These are phyloP conservation scores for Phalanger gymnotis DNA, from an alignment of 2,797 vertebrate species.

Conservation along the genomic window DNA sequence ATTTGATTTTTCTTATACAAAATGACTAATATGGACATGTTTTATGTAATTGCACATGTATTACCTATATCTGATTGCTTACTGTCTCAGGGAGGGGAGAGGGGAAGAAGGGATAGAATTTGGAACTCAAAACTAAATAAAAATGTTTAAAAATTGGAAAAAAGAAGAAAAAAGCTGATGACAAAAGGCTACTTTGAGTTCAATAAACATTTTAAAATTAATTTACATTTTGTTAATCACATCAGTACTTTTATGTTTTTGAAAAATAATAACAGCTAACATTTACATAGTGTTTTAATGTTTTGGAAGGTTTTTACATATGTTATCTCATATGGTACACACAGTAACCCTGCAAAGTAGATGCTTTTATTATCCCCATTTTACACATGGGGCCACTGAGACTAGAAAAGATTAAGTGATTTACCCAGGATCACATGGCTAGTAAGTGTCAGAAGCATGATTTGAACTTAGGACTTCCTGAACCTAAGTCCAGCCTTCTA, in stretches of 20 bases:
- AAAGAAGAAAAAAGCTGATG: background rate
- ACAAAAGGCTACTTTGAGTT: background rate
- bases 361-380: background rate
- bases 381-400: background rate
- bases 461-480: background rate
- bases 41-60: no score
- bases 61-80: no score
- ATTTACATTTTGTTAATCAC: background rate
- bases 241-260: no score
- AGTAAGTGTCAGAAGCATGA: background rate
- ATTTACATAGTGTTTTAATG: background rate
- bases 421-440: background rate
- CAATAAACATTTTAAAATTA: background rate
- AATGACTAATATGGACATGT: no score
- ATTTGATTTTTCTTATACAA: no score
- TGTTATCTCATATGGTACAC: background rate
- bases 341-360: background rate
- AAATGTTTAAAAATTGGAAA: no score
- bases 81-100: no score
- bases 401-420: background rate
- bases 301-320: background rate
- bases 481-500: background rate
- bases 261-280: background rate
- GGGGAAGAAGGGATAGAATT: no score
- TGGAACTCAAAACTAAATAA: no score